Percentiles rank a stretch among this genome's conserved stretches.
Evolutionary conservation across 2,113 vertebrate species (phyloP).

Genomic region (Kobus ellipsiprymnus): DNA sequence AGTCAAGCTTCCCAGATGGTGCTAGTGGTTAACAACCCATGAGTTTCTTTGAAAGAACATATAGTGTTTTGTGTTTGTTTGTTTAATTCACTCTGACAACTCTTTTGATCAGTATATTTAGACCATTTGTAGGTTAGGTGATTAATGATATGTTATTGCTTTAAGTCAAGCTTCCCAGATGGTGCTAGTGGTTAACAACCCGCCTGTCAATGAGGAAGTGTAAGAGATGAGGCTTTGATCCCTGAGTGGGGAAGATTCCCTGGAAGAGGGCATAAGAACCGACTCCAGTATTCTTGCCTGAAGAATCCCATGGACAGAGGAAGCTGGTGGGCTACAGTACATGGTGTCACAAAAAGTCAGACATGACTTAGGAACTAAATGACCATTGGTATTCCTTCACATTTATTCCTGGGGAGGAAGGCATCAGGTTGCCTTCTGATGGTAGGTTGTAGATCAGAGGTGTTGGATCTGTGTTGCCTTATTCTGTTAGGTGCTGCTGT

Average conservation of each 20-base stretch:
- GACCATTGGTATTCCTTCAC: neutral
- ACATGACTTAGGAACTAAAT: neutral
- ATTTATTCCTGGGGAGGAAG: rapidly evolving
- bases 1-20: neutral
- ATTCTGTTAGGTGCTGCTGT: neutral
- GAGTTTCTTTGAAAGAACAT: neutral
- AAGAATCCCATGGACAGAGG: neutral
- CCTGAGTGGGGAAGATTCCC: neutral
- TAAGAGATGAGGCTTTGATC: neutral
- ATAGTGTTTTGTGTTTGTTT: neutral
- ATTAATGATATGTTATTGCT: too few species aligned
- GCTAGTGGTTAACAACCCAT: neutral
- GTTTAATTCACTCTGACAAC: neutral
- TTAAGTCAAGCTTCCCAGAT: neutral
- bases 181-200: neutral
- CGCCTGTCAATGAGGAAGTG: neutral
- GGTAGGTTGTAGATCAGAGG: neutral
- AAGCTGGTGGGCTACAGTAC: neutral
- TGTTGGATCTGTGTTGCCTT: neutral
- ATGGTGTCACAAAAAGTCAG: neutral
- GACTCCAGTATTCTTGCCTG: neutral
- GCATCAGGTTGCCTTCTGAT: neutral
- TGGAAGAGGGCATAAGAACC: neutral
- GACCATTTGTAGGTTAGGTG: neutral
- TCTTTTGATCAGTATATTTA: neutral